These are phyloP conservation scores for Mongoloraphidia duomilia DNA, from an alignment of 2,888 invertebrate genomes.

Conservation along the genomic window DNA sequence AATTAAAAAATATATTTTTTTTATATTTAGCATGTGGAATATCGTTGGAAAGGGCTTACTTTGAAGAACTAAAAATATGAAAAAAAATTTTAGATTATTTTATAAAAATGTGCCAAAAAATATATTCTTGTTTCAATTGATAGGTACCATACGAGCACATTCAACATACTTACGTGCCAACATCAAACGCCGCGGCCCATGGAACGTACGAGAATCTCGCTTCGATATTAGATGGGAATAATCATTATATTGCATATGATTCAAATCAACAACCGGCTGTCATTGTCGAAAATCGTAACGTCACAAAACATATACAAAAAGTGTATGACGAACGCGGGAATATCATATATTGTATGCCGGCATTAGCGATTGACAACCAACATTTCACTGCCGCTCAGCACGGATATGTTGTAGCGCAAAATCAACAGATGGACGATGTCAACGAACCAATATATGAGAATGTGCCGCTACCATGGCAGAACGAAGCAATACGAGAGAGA, in stretches of 20 bases:
- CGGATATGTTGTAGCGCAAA: constrained; percentile 35
- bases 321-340: constrained; percentile 47
- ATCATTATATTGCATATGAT: constrained; percentile 19
- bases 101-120: too few relatives aligned
- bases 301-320: constrained; percentile 44
- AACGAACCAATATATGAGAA: constrained; percentile 73
- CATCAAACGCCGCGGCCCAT: constrained; percentile 38
- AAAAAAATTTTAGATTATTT: too few relatives aligned
- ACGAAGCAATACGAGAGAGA: constrained; percentile 25
- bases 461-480: constrained; percentile 54
- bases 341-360: constrained; percentile 48
- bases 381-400: constrained; percentile 29
- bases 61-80: too few relatives aligned
- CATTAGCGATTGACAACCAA: constrained; percentile 30
- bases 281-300: constrained; percentile 42
- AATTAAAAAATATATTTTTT: too few relatives aligned
- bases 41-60: too few relatives aligned
- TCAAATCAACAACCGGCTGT: constrained; percentile 26
- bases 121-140: too few relatives aligned
- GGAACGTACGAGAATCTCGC: constrained; percentile 61
- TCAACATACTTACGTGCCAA: constrained; percentile 26
- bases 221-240: constrained; percentile 38
- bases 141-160: constrained; percentile 9
- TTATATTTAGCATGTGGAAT: too few relatives aligned
- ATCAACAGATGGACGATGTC: constrained; percentile 31